Percentiles rank a stretch among this genome's conserved stretches.
phyloP scores from a whole-genome alignment of 2,888 invertebrate genomes.

The Melipona bicolor region DNA sequence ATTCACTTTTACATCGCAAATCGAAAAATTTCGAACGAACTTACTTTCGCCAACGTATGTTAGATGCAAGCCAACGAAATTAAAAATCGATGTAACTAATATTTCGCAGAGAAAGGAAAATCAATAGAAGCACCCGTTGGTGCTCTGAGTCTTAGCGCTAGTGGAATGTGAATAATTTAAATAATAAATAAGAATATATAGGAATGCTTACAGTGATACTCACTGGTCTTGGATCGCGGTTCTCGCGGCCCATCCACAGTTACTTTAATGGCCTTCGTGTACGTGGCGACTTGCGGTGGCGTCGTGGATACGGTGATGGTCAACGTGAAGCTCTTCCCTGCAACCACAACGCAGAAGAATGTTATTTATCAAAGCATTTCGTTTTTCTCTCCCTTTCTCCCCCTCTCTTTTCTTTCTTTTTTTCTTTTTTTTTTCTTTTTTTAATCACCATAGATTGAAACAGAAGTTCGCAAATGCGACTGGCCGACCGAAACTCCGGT shows the following conservation, averaged over 20 bases:
- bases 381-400: too few relatives aligned
- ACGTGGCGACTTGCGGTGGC: constrained; percentile 98
- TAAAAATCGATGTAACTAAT: too few relatives aligned
- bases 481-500: constrained; percentile 77
- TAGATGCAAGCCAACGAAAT: too few relatives aligned
- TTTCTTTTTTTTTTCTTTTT: not conserved
- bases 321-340: constrained; percentile 99
- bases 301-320: constrained; percentile 97
- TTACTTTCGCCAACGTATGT: too few relatives aligned
- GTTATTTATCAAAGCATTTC: not conserved
- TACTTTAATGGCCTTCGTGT: constrained; percentile 98
- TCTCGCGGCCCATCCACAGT: constrained; percentile 99
- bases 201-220: constrained; percentile 86
- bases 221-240: constrained; percentile 96
- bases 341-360: constrained; percentile 42
- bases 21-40: too few relatives aligned
- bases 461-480: constrained; percentile 79
- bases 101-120: not conserved
- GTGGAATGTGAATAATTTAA: constrained; percentile 28
- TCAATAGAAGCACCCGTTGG: not conserved
- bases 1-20: too few relatives aligned
- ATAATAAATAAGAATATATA: constrained; percentile 69
- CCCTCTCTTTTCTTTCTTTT: not conserved
- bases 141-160: not conserved
- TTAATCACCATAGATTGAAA: constrained; percentile 50